Base-by-base conservation (phyloP, 2,113 vertebrate genomes). In the Oreochromis niloticus region DNA sequence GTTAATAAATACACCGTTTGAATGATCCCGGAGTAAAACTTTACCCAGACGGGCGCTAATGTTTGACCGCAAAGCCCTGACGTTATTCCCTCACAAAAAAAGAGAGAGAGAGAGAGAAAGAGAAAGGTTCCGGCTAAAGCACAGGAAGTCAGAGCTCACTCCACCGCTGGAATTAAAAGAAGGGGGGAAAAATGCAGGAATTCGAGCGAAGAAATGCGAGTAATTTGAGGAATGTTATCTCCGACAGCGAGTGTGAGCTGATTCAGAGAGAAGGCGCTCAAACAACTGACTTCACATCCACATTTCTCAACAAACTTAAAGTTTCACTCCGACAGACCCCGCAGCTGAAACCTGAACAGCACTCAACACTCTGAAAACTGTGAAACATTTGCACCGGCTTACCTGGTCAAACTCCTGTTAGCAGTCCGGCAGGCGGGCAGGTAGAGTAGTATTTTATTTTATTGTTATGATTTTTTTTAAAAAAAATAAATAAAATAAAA, bases 161-260 rank as follows among this genome's bases (percentile, higher is more conserved):
- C 52, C 88, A 46, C 81, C 43, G 19, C 54, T 27, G 34, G 32
- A 75, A 91, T 80, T 85, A 83, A 43, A 83, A 46, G 30, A 81
- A 63, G 8, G 46, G 9, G 24, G 4, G 2, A 27, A 59, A 94
- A 95, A 93, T 87, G 88, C 85, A n/a, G 90, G 89, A 95, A 95
- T 95, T 89, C 66, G 34, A 50, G 75, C 66, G 22, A 50, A 94
- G 91, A 95, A 94, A 96, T 95, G 94, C 56, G 84, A 94, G 55
- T 94, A 90, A 96, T 95, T 88, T 92, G 41, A 93, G 92, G 93
- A 93, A 96, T 96, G 88, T 88, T 71, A n/a, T 66, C 56, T 43
- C 83, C 48, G 78, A 55, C 86, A 46, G 90, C 24, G 55, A 89
- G 61, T 3, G 85, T 34, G 84, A 71, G 63, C 9, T 82, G 84